Conservation (phyloP, 2,888 invertebrate species). For the Aplocera efformata region DNA sequence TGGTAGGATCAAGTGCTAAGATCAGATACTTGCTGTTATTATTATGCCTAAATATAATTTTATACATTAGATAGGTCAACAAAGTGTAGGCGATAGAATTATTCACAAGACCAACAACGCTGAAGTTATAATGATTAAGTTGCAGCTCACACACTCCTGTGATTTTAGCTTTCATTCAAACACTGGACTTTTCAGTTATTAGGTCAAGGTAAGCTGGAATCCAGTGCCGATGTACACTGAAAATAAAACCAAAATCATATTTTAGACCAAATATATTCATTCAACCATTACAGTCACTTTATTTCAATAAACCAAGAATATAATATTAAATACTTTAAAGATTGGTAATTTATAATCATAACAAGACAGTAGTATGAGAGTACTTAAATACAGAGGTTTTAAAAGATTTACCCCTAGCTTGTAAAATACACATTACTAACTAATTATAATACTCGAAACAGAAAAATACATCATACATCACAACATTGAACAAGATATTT, state of each 20-base stretch:
- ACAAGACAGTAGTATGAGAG: not conserved
- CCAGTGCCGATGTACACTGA: conserved; percentile 71
- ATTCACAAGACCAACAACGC: conserved; percentile 56
- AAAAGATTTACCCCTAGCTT: conserved; percentile 7
- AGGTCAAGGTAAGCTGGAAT: conserved; percentile 52
- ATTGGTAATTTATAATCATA: conserved; percentile 4
- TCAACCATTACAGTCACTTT: conserved; percentile 11
- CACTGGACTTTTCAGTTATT: conserved; percentile 54
- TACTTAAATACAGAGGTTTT: not conserved
- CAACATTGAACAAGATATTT: conserved; percentile 12
- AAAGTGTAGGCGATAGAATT: conserved; percentile 40
- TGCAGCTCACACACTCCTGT: conserved; percentile 50
- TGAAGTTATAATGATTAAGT: conserved; percentile 44
- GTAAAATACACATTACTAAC: conserved; percentile 4
- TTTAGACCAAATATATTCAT: conserved; percentile 24
- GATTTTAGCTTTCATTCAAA: conserved; percentile 44
- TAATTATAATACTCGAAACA: conserved; percentile 1
- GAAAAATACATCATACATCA: conserved; percentile 17
- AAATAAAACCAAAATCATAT: conserved; percentile 44
- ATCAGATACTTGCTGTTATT: conserved; percentile 47
- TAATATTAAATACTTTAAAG: conserved; percentile 5
- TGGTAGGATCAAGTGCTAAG: conserved; percentile 49
- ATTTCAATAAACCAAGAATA: conserved; percentile 3
- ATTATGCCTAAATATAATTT: conserved; percentile 34
- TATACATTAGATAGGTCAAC: conserved; percentile 41